Conservation (phyloP, 2,797 vertebrate species). For the Xiphorhynchus erythropygius region DNA sequence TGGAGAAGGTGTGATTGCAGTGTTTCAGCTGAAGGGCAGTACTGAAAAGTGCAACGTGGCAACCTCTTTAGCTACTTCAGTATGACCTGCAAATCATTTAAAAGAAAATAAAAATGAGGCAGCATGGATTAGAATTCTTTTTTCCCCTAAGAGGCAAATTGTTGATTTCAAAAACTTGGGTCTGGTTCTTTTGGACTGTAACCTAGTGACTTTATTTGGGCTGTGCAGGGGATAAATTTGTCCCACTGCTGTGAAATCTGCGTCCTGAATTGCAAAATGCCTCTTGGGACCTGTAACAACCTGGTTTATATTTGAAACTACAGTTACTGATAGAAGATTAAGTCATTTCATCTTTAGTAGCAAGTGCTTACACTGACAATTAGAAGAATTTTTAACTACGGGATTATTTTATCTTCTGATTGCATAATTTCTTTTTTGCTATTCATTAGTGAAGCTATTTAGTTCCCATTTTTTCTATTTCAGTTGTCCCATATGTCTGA, state of each 20-base stretch:
- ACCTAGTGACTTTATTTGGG: background rate
- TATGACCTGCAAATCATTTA: background rate
- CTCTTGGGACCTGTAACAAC: background rate
- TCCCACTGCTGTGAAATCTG: background rate
- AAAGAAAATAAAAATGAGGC: background rate
- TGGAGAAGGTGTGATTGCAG: background rate
- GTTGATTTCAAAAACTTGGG: background rate
- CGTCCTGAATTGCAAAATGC: constrained; percentile 14
- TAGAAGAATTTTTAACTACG: constrained; percentile 19
- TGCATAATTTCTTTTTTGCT: constrained; percentile 32
- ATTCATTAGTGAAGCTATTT: constrained; percentile 32
- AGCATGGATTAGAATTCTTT: background rate
- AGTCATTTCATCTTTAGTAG: constrained; percentile 26
- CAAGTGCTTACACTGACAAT: constrained; percentile 19
- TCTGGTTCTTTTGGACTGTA: background rate
- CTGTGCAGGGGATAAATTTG: background rate
- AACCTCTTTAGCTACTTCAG: background rate
- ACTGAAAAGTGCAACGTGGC: background rate
- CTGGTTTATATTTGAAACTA: constrained; percentile 29
- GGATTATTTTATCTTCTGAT: constrained; percentile 23
- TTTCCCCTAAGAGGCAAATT: background rate
- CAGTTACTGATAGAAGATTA: constrained; percentile 27
- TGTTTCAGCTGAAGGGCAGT: background rate
- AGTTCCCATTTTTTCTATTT: constrained; percentile 37
- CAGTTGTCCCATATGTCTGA: constrained; percentile 21